A percentile compares a stretch with the other conserved stretches of the same genome.
These are phyloP conservation scores for Eublepharis macularius DNA, from an alignment of 2,113 vertebrate species.

Conservation along the genomic window DNA sequence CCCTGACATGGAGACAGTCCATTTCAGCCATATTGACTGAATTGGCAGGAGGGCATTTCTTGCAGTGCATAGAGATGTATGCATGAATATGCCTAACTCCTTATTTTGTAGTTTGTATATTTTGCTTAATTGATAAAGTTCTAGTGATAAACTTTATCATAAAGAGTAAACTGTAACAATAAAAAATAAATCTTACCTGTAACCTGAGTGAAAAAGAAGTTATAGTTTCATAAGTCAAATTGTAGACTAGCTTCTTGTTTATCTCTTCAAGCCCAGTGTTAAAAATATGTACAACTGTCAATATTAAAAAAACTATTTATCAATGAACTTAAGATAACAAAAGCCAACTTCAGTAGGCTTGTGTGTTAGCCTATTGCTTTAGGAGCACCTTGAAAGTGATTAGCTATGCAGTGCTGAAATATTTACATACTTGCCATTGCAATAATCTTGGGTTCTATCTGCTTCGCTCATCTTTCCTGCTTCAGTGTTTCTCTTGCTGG, in stretches of 20 bases:
- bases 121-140: not conserved
- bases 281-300: not conserved
- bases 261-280: not conserved
- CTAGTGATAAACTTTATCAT: too few relatives aligned
- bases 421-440: slow-evolving; percentile 56
- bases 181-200: not conserved
- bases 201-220: not conserved
- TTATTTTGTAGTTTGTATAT: not conserved
- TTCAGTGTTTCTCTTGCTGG: slow-evolving; percentile 38
- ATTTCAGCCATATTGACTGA: too few relatives aligned
- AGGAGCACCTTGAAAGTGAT: slow-evolving; percentile 62
- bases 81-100: not conserved
- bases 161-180: not conserved
- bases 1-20: too few relatives aligned
- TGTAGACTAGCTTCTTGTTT: not conserved
- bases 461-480: slow-evolving; percentile 30
- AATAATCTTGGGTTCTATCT: slow-evolving; percentile 46
- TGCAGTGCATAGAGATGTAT: too few relatives aligned
- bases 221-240: not conserved
- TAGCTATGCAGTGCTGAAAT: slow-evolving; percentile 63
- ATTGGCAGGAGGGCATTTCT: too few relatives aligned
- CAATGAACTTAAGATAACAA: not conserved
- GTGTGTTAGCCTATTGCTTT: slow-evolving; percentile 60
- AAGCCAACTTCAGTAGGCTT: slow-evolving; percentile 17
- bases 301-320: slow-evolving; percentile 41